Conservation (phyloP, 2,113 vertebrate genomes). For the Alosa alosa region DNA sequence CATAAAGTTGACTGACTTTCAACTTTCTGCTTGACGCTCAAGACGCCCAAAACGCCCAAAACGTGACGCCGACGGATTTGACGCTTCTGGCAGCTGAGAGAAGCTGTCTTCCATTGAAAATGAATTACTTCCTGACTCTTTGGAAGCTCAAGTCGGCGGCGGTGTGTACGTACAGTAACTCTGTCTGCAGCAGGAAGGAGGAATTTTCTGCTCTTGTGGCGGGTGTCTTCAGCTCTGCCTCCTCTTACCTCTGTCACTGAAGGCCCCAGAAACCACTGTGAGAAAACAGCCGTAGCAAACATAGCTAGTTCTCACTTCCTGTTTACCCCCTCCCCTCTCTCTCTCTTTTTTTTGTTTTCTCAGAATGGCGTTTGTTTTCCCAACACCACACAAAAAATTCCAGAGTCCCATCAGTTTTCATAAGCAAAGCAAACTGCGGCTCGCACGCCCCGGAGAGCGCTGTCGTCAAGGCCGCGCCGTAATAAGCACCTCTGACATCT, state of each 20-base stretch:
- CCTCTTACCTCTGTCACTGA: neutral
- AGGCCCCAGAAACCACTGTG: neutral
- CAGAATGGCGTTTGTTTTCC: slow-evolving; percentile 41
- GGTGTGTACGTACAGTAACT: no score
- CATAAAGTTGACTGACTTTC: no score
- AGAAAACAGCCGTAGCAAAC: neutral
- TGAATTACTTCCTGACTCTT: no score
- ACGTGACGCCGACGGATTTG: no score
- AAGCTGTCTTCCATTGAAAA: no score
- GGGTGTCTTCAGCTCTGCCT: neutral
- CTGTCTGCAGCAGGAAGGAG: neutral
- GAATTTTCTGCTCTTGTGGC: neutral
- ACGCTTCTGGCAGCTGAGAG: no score
- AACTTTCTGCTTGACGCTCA: no score
- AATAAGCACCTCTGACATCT: slow-evolving; percentile 31
- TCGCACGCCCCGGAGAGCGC: slow-evolving; percentile 12
- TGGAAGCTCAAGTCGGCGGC: no score
- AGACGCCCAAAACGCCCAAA: no score
- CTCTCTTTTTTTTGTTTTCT: slow-evolving; percentile 25
- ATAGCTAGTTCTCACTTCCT: neutral
- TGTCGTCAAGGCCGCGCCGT: slow-evolving; percentile 14
- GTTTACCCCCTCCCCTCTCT: neutral
- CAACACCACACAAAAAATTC: slow-evolving; percentile 32
- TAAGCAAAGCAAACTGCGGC: slow-evolving; percentile 39
- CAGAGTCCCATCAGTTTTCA: slow-evolving; percentile 35